A percentile compares a stretch with the other conserved stretches of the same genome.
phyloP scores from a whole-genome alignment of 2,113 vertebrate genomes.

The Myxocyprinus asiaticus region DNA sequence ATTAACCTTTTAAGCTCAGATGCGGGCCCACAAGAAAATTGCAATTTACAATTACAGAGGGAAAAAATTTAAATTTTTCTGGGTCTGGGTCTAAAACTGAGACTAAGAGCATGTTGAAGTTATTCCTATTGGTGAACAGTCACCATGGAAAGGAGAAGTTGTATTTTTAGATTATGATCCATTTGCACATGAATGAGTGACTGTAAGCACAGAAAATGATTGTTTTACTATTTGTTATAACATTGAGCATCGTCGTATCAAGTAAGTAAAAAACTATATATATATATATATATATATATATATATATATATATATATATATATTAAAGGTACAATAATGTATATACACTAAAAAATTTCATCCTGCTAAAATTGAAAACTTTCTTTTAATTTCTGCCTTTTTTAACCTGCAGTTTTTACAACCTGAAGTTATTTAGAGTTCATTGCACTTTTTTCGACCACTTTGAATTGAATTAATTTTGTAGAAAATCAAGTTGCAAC shows the following conservation, averaged over 20 bases:
- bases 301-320: not conserved
- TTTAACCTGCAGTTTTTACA: no score
- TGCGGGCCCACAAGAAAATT: no score
- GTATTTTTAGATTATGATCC: conserved; percentile 30
- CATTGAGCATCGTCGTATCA: conserved; percentile 13
- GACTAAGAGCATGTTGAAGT: conserved; percentile 11
- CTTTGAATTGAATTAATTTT: no score
- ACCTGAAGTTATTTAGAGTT: no score
- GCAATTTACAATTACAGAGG: not conserved
- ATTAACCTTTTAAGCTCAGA: no score
- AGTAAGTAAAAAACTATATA: conserved; percentile 38
- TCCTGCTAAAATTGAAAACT: no score
- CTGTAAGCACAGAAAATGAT: conserved; percentile 44
- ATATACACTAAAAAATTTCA: no score
- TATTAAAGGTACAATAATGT: not conserved
- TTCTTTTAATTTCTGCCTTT: no score
- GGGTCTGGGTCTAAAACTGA: not conserved
- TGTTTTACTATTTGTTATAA: conserved; percentile 17
- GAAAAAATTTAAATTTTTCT: not conserved
- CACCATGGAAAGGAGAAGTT: conserved; percentile 53
- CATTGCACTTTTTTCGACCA: no score
- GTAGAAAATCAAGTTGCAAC: no score
- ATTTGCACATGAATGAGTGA: not conserved
- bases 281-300: not conserved
- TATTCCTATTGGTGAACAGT: conserved; percentile 24